phyloP scores from a whole-genome alignment of 1,140 invertebrate genomes.

The Pantala flavescens region DNA sequence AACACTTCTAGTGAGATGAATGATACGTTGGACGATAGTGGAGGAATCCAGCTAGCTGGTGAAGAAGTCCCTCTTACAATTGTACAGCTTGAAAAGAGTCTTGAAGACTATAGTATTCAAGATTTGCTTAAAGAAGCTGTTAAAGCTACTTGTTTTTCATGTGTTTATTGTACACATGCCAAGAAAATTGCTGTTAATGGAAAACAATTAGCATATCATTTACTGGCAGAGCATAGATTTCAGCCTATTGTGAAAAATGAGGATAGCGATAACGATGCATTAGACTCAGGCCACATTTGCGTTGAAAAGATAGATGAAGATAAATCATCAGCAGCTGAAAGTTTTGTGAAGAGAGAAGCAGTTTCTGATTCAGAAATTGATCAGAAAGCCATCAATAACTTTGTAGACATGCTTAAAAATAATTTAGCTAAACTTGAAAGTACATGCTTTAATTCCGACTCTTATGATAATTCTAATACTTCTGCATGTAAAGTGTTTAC shows the following conservation, averaged over 20 bases:
- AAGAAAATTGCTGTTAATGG: constrained; percentile 70
- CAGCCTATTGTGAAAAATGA: constrained; percentile 56
- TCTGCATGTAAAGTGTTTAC: constrained; percentile 9
- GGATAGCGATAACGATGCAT: constrained; percentile 44
- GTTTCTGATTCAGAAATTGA: not conserved
- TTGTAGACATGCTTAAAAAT: constrained; percentile 51
- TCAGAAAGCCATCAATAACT: constrained; percentile 41
- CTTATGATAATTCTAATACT: constrained; percentile 46
- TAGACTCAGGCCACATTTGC: constrained; percentile 29
- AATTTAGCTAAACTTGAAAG: constrained; percentile 47
- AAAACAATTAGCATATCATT: constrained; percentile 62
- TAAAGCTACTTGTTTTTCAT: constrained; percentile 50
- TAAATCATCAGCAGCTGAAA: not conserved
- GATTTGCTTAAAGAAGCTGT: constrained; percentile 61
- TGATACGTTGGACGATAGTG: constrained; percentile 15
- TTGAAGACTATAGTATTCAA: constrained; percentile 59
- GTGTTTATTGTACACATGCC: constrained; percentile 75
- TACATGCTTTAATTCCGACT: constrained; percentile 58
- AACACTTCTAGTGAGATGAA: not conserved
- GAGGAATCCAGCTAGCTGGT: constrained; percentile 40
- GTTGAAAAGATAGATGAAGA: not conserved
- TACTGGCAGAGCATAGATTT: constrained; percentile 65
- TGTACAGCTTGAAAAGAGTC: constrained; percentile 56
- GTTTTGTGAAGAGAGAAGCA: not conserved
- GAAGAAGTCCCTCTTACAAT: constrained; percentile 55